Conservation (phyloP, 2,888 invertebrate genomes). For the Brenthis ino region DNA sequence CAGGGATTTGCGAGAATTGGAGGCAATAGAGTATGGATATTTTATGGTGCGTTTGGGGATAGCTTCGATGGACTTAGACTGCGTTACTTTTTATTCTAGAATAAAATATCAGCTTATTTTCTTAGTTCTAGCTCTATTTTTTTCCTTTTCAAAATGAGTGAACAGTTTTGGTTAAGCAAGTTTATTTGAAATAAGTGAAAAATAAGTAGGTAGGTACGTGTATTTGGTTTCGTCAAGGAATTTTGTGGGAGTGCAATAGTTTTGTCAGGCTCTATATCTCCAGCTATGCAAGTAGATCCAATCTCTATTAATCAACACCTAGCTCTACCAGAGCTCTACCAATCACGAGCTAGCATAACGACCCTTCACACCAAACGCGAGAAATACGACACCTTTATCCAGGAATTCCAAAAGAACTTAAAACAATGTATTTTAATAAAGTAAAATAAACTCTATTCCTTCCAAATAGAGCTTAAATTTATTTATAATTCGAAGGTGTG, state of each 20-base stretch:
- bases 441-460: constrained; percentile 30
- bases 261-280: neutral
- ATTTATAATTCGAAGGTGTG: constrained; percentile 60
- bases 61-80: neutral
- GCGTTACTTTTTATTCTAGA: neutral
- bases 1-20: constrained; percentile 38
- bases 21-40: constrained; percentile 20
- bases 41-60: constrained; percentile 15
- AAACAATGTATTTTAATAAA: constrained; percentile 31
- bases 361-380: constrained; percentile 80
- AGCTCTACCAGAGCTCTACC: constrained; percentile 49
- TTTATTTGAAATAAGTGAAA: neutral
- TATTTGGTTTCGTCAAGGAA: too few relatives aligned
- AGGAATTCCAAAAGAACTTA: constrained; percentile 48
- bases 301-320: constrained; percentile 62
- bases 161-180: too few relatives aligned
- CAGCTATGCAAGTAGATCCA: constrained; percentile 23
- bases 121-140: too few relatives aligned
- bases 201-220: neutral
- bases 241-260: constrained; percentile 2
- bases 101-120: too few relatives aligned
- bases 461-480: constrained; percentile 41
- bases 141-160: too few relatives aligned
- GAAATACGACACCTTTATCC: constrained; percentile 74
- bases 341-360: constrained; percentile 60